These are phyloP conservation scores for Volucella inanis DNA, from an alignment of 2,888 invertebrate genomes.

Conservation along the genomic window DNA sequence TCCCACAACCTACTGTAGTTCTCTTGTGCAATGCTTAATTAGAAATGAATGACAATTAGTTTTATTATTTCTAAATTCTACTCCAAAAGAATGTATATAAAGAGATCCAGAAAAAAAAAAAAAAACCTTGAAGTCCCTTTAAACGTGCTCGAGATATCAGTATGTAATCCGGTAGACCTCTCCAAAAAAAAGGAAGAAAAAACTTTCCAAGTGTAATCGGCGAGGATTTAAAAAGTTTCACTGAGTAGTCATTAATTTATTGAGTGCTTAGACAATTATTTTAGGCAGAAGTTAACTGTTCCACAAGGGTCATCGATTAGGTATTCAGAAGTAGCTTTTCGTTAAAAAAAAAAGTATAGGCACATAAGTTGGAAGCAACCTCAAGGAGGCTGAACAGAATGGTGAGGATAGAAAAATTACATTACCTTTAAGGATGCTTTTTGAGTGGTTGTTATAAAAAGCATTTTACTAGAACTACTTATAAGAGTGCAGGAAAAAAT, in stretches of 20 bases:
- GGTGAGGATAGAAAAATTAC: too few relatives aligned
- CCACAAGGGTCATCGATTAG: conserved; percentile 19
- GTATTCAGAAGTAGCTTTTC: not conserved
- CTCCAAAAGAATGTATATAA: not conserved
- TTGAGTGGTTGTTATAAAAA: too few relatives aligned
- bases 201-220: conserved; percentile 14
- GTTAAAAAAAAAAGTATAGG: not conserved
- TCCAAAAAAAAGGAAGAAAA: not conserved
- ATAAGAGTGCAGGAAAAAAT: too few relatives aligned
- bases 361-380: not conserved
- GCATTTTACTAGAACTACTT: too few relatives aligned
- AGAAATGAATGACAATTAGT: conserved; percentile 46
- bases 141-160: too few relatives aligned
- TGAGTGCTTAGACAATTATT: conserved; percentile 4
- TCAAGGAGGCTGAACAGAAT: not conserved
- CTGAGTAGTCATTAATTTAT: conserved; percentile 12
- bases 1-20: conserved; percentile 14
- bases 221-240: conserved; percentile 18
- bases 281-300: conserved; percentile 5
- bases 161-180: too few relatives aligned
- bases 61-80: conserved; percentile 24
- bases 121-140: not conserved
- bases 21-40: conserved; percentile 18
- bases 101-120: not conserved
- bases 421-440: too few relatives aligned